Percentiles rank a stretch among this genome's conserved stretches.
Evolutionary conservation across 2,888 invertebrate species (phyloP).

Genomic region (Mantis religiosa): DNA sequence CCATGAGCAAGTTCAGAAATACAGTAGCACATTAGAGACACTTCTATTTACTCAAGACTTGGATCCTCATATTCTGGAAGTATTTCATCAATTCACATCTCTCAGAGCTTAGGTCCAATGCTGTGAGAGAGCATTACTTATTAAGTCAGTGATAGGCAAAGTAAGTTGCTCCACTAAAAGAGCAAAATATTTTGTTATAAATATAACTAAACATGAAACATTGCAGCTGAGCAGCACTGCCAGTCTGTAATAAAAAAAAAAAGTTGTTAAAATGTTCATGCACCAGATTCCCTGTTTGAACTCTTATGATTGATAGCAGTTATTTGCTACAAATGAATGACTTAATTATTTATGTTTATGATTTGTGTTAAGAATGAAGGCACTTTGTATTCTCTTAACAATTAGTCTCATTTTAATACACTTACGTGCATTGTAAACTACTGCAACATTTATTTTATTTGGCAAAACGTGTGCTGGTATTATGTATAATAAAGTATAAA

Average conservation of each 20-base stretch:
- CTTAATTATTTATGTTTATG: background rate
- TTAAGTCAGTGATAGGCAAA: too few relatives aligned
- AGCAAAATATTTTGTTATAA: too few relatives aligned
- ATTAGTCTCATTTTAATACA: background rate
- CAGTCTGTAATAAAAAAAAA: too few relatives aligned
- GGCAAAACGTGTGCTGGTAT: background rate
- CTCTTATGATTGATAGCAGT: background rate
- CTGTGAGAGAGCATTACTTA: too few relatives aligned
- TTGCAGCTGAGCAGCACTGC: too few relatives aligned
- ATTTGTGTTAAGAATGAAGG: background rate
- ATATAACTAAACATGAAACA: too few relatives aligned
- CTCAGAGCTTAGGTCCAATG: slow-evolving; percentile 59
- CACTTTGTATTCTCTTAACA: background rate
- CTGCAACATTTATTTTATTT: background rate
- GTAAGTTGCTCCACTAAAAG: too few relatives aligned
- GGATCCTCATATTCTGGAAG: slow-evolving; percentile 91
- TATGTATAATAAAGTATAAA: background rate
- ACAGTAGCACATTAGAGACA: slow-evolving; percentile 91
- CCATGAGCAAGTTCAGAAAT: slow-evolving; percentile 95
- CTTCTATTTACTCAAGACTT: slow-evolving; percentile 93
- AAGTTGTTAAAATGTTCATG: background rate
- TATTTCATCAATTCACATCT: slow-evolving; percentile 96
- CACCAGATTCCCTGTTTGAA: background rate
- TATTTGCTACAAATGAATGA: background rate
- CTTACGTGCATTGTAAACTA: background rate